Percentiles rank a stretch among this genome's conserved stretches.
Conservation (phyloP, 2,888 invertebrate species). For the Nephrocerus scutellatus region DNA sequence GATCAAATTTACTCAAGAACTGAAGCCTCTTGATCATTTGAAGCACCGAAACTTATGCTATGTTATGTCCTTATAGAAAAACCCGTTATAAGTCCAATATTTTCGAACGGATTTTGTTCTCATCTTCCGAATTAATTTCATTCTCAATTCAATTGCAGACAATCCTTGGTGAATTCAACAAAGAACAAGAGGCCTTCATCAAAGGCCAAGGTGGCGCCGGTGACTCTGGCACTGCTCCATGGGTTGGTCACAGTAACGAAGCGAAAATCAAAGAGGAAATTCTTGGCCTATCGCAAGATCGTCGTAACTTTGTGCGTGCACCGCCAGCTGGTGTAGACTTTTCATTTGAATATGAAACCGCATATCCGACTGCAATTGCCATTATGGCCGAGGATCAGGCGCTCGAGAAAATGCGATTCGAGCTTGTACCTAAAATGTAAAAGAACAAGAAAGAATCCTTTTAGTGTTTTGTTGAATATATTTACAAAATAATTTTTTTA, state of each 20-base stretch:
- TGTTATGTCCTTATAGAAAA: too few relatives aligned
- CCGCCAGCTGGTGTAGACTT: constrained; percentile 94
- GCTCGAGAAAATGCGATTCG: constrained; percentile 97
- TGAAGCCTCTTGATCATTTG: too few relatives aligned
- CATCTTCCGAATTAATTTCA: too few relatives aligned
- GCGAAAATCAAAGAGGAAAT: constrained; percentile 92
- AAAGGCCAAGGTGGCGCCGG: constrained; percentile 69
- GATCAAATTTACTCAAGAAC: too few relatives aligned
- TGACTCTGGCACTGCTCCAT: constrained; percentile 72
- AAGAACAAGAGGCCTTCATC: constrained; percentile 94
- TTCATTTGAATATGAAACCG: constrained; percentile 87
- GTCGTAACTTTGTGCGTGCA: constrained; percentile 93
- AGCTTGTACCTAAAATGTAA: constrained; percentile 98
- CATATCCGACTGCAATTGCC: constrained; percentile 88
- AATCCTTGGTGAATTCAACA: constrained; percentile 92
- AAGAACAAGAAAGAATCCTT: constrained; percentile 34
- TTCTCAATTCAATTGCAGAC: constrained; percentile 56
- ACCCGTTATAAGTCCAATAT: background rate
- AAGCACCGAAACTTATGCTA: too few relatives aligned
- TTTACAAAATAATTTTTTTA: background rate
- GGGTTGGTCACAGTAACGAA: constrained; percentile 94
- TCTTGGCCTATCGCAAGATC: constrained; percentile 91
- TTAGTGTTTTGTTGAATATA: background rate
- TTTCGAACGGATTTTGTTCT: background rate
- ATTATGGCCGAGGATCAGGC: constrained; percentile 93